These are phyloP conservation scores for Euthynnus affinis DNA, from an alignment of 2,797 vertebrate genomes.

Conservation along the genomic window DNA sequence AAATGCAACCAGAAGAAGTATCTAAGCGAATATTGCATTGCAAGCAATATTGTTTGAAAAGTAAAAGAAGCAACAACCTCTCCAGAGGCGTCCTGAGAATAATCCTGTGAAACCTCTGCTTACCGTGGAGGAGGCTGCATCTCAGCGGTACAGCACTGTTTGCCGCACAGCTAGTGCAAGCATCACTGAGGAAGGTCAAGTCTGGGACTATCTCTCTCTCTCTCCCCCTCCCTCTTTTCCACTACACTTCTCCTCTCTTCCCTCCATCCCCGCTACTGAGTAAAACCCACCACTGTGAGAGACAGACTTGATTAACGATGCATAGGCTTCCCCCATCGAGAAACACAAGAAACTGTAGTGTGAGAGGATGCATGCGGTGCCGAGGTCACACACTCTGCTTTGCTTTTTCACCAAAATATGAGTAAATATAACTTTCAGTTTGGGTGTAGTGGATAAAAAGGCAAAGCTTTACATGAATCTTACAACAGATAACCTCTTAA, in stretches of 20 bases:
- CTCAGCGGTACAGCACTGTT: constrained; percentile 51
- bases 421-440: constrained; percentile 64
- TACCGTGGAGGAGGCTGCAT: constrained; percentile 40
- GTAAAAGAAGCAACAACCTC: constrained; percentile 57
- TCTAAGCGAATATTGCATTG: constrained; percentile 72
- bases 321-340: constrained; percentile 72
- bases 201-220: constrained; percentile 62
- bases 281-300: constrained; percentile 78
- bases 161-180: constrained; percentile 54
- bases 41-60: constrained; percentile 70
- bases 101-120: constrained; percentile 65
- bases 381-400: constrained; percentile 70
- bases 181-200: constrained; percentile 76
- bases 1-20: constrained; percentile 59
- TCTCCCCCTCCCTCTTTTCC: background rate
- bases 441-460: constrained; percentile 31
- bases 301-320: constrained; percentile 84
- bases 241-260: constrained; percentile 39
- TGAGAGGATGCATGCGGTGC: constrained; percentile 59
- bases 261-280: constrained; percentile 51
- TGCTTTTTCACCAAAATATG: constrained; percentile 51
- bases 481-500: constrained; percentile 49
- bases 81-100: constrained; percentile 54
- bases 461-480: constrained; percentile 46
- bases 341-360: constrained; percentile 74